Percentiles rank a stretch among this genome's conserved stretches.
Conservation (phyloP, 2,113 vertebrate genomes). For the Gracilinanus agilis region DNA sequence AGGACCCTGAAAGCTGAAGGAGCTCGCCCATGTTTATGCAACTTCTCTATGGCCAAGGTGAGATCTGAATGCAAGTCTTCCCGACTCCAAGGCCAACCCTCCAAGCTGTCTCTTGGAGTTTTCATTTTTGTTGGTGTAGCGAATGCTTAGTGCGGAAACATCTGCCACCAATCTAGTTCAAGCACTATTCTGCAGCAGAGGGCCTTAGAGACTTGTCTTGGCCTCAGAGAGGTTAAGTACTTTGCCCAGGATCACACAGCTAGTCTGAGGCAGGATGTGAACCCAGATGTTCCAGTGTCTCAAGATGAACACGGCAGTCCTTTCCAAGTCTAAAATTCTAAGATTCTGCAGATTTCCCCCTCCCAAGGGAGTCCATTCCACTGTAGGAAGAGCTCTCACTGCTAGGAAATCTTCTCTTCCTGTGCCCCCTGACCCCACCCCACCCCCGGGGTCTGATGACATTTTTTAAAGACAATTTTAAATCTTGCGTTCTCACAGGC, state of each 20-base stretch:
- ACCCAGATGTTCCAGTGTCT: not conserved
- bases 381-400: not conserved
- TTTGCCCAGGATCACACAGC: not conserved
- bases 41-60: not conserved
- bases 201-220: not conserved
- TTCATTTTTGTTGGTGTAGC: not conserved
- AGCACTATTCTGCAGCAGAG: not conserved
- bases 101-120: not conserved
- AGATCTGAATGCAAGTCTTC: not conserved
- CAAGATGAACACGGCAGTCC: not conserved
- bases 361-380: not conserved
- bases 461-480: constrained; percentile 43
- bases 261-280: not conserved
- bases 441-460: not conserved
- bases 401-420: not conserved
- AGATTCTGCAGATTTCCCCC: not conserved
- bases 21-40: not conserved
- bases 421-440: not conserved
- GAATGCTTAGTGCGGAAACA: not conserved
- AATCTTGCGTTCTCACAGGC: constrained; percentile 43
- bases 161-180: not conserved
- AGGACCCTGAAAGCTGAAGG: not conserved
- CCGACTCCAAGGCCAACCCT: not conserved
- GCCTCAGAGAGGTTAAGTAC: not conserved
- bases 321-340: not conserved